Evolutionary conservation across 2,888 invertebrate species (phyloP).

Genomic region (Agapostemon virescens): DNA sequence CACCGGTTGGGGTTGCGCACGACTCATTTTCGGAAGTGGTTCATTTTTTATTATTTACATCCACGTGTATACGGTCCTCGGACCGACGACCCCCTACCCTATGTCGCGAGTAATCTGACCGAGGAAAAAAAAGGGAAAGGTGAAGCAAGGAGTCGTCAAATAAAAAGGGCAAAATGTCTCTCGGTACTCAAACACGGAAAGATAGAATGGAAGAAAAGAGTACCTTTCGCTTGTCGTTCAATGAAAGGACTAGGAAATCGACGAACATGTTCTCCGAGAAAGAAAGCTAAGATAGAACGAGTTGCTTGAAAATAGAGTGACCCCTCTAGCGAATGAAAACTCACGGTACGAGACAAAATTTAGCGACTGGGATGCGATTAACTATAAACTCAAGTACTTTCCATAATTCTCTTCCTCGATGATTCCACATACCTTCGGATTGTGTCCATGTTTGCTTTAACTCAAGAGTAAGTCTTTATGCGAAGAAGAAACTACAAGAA

Average conservation of each 20-base stretch:
- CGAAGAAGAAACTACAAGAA: too few relatives aligned
- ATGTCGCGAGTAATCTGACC: constrained; percentile 16
- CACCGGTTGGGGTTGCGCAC: constrained; percentile 57
- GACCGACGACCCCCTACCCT: constrained; percentile 12
- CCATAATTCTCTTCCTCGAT: too few relatives aligned
- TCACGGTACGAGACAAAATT: background rate
- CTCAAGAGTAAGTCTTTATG: too few relatives aligned
- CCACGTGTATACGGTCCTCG: constrained; percentile 25
- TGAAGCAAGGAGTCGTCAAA: constrained; percentile 2
- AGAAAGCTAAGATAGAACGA: background rate
- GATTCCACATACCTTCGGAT: too few relatives aligned
- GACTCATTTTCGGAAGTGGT: constrained; percentile 71
- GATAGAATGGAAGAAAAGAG: background rate
- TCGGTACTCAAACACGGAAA: background rate
- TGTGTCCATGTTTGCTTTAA: too few relatives aligned
- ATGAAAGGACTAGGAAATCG: constrained; percentile 3
- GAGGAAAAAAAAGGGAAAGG: background rate
- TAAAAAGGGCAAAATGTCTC: background rate
- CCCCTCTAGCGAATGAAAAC: background rate
- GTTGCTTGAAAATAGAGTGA: background rate
- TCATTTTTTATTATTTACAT: constrained; percentile 70
- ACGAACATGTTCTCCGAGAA: background rate
- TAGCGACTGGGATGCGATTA: too few relatives aligned
- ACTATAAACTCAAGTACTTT: too few relatives aligned
- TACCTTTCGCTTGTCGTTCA: background rate